Percentiles rank a stretch among this genome's conserved stretches.
Evolutionary conservation across 1,140 invertebrate species (phyloP).

Genomic region (Calephelis nemesis): DNA sequence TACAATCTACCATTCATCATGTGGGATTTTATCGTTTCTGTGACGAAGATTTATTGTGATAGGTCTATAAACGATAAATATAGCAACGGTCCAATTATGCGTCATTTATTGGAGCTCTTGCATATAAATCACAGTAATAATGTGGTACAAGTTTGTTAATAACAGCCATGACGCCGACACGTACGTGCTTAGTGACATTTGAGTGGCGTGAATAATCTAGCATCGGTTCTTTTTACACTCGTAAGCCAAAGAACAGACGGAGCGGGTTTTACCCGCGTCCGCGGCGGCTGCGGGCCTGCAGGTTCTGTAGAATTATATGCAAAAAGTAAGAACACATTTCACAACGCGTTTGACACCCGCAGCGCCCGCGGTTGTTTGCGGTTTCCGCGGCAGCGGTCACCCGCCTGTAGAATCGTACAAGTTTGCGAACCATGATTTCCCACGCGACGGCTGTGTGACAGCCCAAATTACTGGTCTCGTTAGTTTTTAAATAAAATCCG

Average conservation of each 20-base stretch:
- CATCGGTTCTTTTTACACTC: constrained; percentile 20
- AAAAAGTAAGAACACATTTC: background rate
- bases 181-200: constrained; percentile 31
- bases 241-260: constrained; percentile 16
- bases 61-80: constrained; percentile 52
- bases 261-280: no score
- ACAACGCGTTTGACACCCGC: background rate
- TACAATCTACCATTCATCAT: constrained; percentile 47
- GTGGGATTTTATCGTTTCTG: constrained; percentile 50
- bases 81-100: constrained; percentile 58
- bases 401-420: no score
- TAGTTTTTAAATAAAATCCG: no score
- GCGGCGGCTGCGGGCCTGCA: no score
- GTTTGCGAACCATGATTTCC: no score
- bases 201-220: constrained; percentile 29
- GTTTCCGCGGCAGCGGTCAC: no score
- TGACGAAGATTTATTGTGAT: constrained; percentile 62
- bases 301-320: no score
- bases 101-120: constrained; percentile 63
- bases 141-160: constrained; percentile 41
- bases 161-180: constrained; percentile 39
- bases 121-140: constrained; percentile 69
- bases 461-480: no score
- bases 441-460: no score
- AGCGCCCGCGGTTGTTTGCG: no score